A percentile compares a stretch with the other conserved stretches of the same genome.
Conservation (phyloP, 37 sponge, comb jelly and placozoan species). For the Geodia barretti region DNA sequence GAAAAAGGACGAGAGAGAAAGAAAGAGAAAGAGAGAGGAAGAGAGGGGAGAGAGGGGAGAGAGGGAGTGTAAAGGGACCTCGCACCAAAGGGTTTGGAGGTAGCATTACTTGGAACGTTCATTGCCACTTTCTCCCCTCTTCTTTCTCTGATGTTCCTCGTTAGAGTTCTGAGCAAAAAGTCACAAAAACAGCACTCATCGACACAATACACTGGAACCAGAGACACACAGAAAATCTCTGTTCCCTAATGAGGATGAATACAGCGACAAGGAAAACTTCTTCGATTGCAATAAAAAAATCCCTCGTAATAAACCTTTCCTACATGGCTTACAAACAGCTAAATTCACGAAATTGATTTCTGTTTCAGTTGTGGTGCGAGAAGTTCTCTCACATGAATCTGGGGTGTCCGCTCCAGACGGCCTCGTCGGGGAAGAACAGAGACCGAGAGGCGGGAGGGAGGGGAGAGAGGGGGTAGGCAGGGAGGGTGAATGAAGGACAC, state of each 20-base stretch:
- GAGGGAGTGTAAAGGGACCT: no score
- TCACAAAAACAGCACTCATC: slow-evolving; percentile 6
- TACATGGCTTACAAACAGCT: no score
- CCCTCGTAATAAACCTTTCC: no score
- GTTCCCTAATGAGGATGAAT: no score
- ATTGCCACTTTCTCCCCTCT: slow-evolving; percentile 87
- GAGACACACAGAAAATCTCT: no score
- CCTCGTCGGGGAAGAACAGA: slow-evolving; percentile 92
- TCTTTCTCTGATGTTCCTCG: slow-evolving; percentile 86
- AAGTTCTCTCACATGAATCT: slow-evolving; percentile 64
- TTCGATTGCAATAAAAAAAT: no score
- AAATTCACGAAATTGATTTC: not conserved
- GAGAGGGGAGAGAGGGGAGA: slow-evolving; percentile 2
- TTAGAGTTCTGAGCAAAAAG: slow-evolving; percentile 61
- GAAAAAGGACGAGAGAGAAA: not conserved
- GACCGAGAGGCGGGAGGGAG: slow-evolving; percentile 67
- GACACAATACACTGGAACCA: no score
- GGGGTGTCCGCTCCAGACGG: slow-evolving; percentile 82
- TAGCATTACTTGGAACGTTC: slow-evolving; percentile 84
- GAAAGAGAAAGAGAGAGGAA: not conserved
- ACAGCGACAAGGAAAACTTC: no score
- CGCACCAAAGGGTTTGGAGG: no score
- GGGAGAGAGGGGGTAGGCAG: slow-evolving; percentile 51
- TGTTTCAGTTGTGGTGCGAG: not conserved
- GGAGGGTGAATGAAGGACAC: slow-evolving; percentile 85